Evolutionary conservation across 2,113 vertebrate genomes (phyloP).

Genomic region (Laterallus jamaicensis): DNA sequence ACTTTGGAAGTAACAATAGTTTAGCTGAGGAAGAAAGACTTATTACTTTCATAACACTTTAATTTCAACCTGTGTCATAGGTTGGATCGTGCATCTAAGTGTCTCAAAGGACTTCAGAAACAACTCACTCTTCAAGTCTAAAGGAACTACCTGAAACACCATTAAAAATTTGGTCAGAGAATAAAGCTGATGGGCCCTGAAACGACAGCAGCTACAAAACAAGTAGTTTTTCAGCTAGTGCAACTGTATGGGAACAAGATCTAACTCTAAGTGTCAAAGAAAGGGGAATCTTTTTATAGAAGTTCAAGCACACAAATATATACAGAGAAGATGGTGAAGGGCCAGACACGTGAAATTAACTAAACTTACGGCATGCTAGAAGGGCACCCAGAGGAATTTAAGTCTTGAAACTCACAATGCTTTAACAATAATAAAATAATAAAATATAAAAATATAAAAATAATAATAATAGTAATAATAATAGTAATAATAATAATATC

Average conservation of each 20-base stretch:
- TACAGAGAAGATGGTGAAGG: fast-evolving
- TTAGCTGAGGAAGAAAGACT: not conserved
- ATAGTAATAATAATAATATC: not conserved
- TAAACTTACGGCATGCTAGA: not conserved
- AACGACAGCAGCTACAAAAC: not conserved
- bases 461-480: too few species aligned
- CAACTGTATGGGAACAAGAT: not conserved
- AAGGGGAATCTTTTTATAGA: not conserved
- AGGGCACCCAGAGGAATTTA: not conserved
- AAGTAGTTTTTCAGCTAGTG: not conserved
- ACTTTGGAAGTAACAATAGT: not conserved
- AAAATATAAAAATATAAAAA: too few species aligned
- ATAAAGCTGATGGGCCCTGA: not conserved
- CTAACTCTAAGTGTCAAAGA: not conserved
- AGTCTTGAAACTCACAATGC: not conserved
- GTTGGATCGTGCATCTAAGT: not conserved
- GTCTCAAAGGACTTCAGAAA: not conserved
- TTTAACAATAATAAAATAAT: too few species aligned
- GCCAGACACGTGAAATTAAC: not conserved
- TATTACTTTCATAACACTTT: not conserved
- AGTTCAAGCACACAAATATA: fast-evolving
- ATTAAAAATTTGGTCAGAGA: not conserved
- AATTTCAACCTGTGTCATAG: not conserved
- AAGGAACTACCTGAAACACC: not conserved
- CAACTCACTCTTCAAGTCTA: not conserved